Evolutionary conservation across 2,113 vertebrate genomes (phyloP).

Genomic region (Protobothrops mucrosquamatus): DNA sequence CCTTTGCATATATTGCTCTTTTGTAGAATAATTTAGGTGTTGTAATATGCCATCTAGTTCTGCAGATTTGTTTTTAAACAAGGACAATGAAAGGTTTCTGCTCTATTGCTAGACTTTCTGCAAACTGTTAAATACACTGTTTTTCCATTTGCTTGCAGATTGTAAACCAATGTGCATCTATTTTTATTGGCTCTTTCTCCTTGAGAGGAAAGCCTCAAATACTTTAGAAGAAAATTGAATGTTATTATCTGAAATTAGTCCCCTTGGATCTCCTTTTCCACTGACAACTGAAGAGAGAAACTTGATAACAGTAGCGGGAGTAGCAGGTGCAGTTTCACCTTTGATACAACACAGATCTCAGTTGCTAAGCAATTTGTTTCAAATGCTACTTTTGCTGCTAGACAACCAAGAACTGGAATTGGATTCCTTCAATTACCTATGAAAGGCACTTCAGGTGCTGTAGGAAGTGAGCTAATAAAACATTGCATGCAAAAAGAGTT

Average conservation of each 20-base stretch:
- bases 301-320: conserved; percentile 19
- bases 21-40: not conserved
- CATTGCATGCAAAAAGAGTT: not conserved
- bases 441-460: not conserved
- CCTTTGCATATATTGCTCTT: not conserved
- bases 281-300: conserved; percentile 16
- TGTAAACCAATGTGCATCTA: not conserved
- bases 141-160: not conserved
- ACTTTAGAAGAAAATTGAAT: conserved; percentile 1
- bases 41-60: not conserved
- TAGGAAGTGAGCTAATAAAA: not conserved
- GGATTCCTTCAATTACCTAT: not conserved
- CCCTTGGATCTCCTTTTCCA: not conserved
- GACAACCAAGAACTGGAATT: not conserved
- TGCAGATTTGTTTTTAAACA: not conserved
- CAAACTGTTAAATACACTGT: not conserved
- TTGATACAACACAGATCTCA: not conserved
- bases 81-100: not conserved
- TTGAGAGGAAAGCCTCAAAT: not conserved
- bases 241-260: not conserved
- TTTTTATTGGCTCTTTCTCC: not conserved
- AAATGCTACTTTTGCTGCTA: not conserved
- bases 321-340: not conserved
- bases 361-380: not conserved
- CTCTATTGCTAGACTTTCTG: not conserved